Conservation (phyloP, 2,888 invertebrate species). For the Papilio demoleus region DNA sequence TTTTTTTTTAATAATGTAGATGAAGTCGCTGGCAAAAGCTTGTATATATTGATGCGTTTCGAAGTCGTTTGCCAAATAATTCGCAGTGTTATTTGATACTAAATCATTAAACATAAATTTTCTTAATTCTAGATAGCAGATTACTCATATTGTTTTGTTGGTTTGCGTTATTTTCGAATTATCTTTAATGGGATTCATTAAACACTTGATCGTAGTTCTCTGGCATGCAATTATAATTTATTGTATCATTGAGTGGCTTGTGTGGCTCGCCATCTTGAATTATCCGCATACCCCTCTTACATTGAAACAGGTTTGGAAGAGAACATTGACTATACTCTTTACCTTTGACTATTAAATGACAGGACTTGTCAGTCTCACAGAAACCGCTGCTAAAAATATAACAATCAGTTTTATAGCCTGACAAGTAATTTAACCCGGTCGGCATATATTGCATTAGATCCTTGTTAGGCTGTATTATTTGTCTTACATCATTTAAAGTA, state of each 20-base stretch:
- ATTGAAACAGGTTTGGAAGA: conserved; percentile 33
- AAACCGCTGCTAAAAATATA: background rate
- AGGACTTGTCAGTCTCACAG: background rate
- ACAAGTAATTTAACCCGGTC: too few species aligned
- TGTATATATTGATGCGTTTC: too few species aligned
- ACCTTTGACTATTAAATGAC: background rate
- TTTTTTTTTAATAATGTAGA: too few species aligned
- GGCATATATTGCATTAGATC: too few species aligned
- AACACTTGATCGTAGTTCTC: background rate
- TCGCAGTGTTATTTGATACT: background rate
- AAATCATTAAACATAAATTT: background rate
- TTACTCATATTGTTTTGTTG: background rate
- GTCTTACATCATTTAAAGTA: too few species aligned
- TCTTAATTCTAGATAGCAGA: background rate
- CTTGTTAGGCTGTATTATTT: too few species aligned
- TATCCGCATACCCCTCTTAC: conserved; percentile 14
- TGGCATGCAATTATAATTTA: background rate
- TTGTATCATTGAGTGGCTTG: conserved; percentile 2
- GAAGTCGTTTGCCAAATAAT: too few species aligned
- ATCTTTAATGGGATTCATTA: background rate
- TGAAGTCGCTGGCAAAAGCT: too few species aligned
- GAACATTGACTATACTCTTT: conserved; percentile 12
- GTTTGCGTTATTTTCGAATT: background rate
- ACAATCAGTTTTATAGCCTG: background rate
- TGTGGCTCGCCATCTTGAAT: conserved; percentile 9